Evolutionary conservation across 2,797 vertebrate genomes (phyloP), one percentile per base, ranked within the genome.

Genomic region (Etheostoma nigrum): DNA sequence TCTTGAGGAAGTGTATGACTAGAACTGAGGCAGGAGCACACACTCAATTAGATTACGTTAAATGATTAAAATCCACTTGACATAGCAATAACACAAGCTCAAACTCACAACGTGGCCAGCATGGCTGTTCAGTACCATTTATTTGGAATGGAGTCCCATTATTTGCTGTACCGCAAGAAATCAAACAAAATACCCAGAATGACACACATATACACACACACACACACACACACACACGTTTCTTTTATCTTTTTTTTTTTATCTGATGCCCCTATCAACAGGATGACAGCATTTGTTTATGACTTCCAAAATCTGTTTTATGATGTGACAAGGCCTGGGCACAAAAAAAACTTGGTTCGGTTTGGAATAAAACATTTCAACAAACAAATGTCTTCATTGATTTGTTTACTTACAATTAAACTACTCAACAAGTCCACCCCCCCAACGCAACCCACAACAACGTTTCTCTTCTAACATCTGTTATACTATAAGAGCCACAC

Each of bases 31-130:
- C 60, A 48, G 25, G 18, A 40, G 33, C 54, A 52, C 54, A 18
- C 25, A 47, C 44, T 44, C 27, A 67, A 51, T 67, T 30, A 21
- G 30, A 69, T 69, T 67, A 51, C 25, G 53, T 48, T n/a, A 15
- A 65, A 16, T 70, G 42, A 72, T 74, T 25, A 62, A 73, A 80
- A 80, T 72, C 36, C 13, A 49, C 57, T 40, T 62, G 27, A 66
- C 54, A 59, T 53, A 72, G 47, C 57, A 78, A 52, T 53, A 36
- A 36, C 36, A 36, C 36, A 36, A 36, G 36, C 36, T 36, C 36
- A 36, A 36, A 14, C 11, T 5, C 40, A 67, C 45, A 11, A 33
- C 9, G 52, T 44, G 55, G 45, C 27, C 14, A 57, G 27, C 4
- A 45, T 8, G 30, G 52, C 27, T 72, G 15, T 54, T 62, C 61